Evolutionary conservation across 2,113 vertebrate genomes (phyloP), one percentile per base, ranked within the genome.

Genomic region (Columba livia): DNA sequence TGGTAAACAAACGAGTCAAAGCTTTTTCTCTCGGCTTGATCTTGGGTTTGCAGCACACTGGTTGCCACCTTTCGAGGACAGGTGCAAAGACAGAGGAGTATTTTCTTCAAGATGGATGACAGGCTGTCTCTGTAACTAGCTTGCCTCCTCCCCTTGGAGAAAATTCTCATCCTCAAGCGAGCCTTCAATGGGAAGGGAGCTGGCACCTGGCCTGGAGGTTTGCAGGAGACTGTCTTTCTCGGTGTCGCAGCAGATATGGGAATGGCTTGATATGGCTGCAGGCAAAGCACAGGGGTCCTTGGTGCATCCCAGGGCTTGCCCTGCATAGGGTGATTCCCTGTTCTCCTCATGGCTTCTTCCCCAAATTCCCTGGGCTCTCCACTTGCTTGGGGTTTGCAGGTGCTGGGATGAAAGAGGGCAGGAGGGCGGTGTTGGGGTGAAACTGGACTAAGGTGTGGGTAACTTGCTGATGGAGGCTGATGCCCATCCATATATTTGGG

Each of bases 31-130:
- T 23, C 34, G 72, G 82, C 40, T 54, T 6, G 48, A 87, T 90
- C 62, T 80, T 53, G 44, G 34, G 51, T 29, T 77, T 8, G 24
- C 15, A 4, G 42, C 56, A 17, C 0, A 3, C 44, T 15, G 34
- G 4, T 56, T 6, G 11, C 69, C 70, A 93, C 94, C 62, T 86
- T 72, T 16, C 50, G 25, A 25, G 77, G 80, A 36, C 6, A 81
- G 80, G 80, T 87, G 88, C 57, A 92, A 89, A 60, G 50, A 40
- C 48, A 88, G 57, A 83, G 62, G 61, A 89, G 80, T 40, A 19
- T 92, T 96, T 90, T 88, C 83, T 77, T 65, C 92, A 95, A 96
- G 96, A 96, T 92, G 93, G 96, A 94, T 96, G 93, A 94, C 93
- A 79, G n/a, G 40, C 77, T 90, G 65, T 34, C 80, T 93, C 70